Evolutionary conservation across 2,113 vertebrate genomes (phyloP), one percentile per base, ranked within the genome.

Genomic region (Larimichthys crocea): DNA sequence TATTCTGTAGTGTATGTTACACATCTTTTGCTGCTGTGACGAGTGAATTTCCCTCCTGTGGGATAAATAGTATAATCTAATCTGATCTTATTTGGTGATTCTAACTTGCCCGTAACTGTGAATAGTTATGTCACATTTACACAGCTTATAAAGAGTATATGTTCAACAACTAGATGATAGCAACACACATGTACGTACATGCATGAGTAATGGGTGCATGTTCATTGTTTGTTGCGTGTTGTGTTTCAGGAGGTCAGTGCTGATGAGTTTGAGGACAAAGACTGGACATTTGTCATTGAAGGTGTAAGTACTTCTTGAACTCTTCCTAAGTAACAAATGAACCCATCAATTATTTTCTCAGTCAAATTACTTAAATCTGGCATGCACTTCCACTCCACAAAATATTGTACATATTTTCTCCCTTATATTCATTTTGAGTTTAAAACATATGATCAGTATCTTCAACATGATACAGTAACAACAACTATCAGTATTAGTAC

Each of bases 201-300:
- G 11, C 19, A 55, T 5, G 22, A 26, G 15, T 10, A 19, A 29
- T n/a, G 22, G 12, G 1, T 1, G 62, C 14, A 24, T 66, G n/a
- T 57, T 0, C 0, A 26, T 49, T 46, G 57, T 84, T 40, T 44
- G 6, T 76, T 46, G 10, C 14, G 3, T 48, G 14, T 77, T 11
- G 26, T 26, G 26, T 26, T 44, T 0, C 68, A 98, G 97, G 97
- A 97, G 50, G 93, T 95, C 22, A 96, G 96, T 3, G 88, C 96
- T 6, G 96, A 96, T 29, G 95, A 95, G 75, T 98, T 97, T 85
- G 97, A 98, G 77, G 96, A 97, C 85, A 98, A 98, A 92, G 97
- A 97, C 65, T 98, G 97, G 97, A 97, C 96, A 0, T 97, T 98
- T 74, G 92, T 97, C 55, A 93, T 98, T n/a, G 97, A 98, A 90